Conservation (phyloP, 2,888 invertebrate genomes). For the Caenorhabditis doughertyi region DNA sequence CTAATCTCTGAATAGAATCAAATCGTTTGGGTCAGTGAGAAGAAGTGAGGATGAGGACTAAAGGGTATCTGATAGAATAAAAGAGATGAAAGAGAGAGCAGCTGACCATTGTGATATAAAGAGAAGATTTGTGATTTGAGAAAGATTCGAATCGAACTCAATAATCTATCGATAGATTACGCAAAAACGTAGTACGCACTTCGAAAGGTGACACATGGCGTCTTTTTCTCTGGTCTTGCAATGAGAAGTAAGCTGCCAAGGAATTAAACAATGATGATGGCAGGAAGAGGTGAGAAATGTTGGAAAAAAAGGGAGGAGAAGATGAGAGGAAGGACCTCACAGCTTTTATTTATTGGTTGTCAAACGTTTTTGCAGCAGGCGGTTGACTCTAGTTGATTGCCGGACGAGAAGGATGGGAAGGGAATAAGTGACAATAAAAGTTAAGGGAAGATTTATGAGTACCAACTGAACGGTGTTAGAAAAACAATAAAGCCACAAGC, state of each 20-base stretch:
- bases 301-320: conserved; percentile 18
- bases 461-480: conserved; percentile 1
- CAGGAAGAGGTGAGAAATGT: conserved; percentile 37
- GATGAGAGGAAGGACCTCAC: conserved; percentile 51
- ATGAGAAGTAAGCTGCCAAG: conserved; percentile 14
- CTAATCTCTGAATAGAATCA: conserved; percentile 56
- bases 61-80: conserved; percentile 22
- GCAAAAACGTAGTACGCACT: conserved; percentile 49
- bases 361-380: conserved; percentile 37
- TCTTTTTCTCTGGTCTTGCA: too few species aligned
- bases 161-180: conserved; percentile 60
- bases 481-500: neutral
- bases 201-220: conserved; percentile 38
- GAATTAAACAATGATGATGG: conserved; percentile 47
- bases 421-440: conserved; percentile 19
- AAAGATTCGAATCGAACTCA: conserved; percentile 53
- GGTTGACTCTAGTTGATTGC: conserved; percentile 23
- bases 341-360: conserved; percentile 60
- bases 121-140: conserved; percentile 12
- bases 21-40: conserved; percentile 35
- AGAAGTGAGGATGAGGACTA: neutral
- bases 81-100: conserved; percentile 31
- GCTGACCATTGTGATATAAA: conserved; percentile 59
- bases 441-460: conserved; percentile 26
- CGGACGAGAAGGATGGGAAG: neutral